Evolutionary conservation across 2,888 invertebrate genomes (phyloP).

Genomic region (Gisinianus flammeolus): DNA sequence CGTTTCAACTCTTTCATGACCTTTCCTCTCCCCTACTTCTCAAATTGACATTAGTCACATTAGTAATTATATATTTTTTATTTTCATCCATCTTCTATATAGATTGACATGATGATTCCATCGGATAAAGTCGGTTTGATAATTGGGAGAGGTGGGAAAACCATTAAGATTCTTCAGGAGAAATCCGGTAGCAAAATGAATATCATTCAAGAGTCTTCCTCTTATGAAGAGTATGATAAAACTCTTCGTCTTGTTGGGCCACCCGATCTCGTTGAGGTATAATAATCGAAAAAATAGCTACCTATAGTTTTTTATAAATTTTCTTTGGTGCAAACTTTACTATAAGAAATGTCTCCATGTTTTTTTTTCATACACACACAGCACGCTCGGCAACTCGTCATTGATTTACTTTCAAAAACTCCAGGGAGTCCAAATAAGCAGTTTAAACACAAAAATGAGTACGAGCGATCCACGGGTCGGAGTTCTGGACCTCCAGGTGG

Average conservation of each 20-base stretch:
- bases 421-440: constrained; percentile 52
- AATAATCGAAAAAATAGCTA: background rate
- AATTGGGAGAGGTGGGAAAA: constrained; percentile 96
- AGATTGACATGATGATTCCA: constrained; percentile 67
- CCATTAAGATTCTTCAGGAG: constrained; percentile 82
- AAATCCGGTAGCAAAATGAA: constrained; percentile 98
- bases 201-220: constrained; percentile 94
- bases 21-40: too few relatives aligned
- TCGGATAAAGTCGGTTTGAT: constrained; percentile 94
- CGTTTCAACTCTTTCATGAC: too few relatives aligned
- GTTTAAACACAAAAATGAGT: constrained; percentile 44
- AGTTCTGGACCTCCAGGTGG: constrained; percentile 53
- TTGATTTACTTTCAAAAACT: constrained; percentile 88
- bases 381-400: constrained; percentile 90
- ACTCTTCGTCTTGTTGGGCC: constrained; percentile 94
- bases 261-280: constrained; percentile 70
- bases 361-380: constrained; percentile 55
- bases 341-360: constrained; percentile 46
- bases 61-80: too few relatives aligned
- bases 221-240: constrained; percentile 88
- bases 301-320: background rate
- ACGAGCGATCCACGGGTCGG: constrained; percentile 51
- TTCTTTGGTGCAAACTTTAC: too few relatives aligned
- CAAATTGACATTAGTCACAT: too few relatives aligned
- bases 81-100: too few relatives aligned